Conservation (phyloP, 2,888 invertebrate genomes). For the Nemotelus pantherinus region DNA sequence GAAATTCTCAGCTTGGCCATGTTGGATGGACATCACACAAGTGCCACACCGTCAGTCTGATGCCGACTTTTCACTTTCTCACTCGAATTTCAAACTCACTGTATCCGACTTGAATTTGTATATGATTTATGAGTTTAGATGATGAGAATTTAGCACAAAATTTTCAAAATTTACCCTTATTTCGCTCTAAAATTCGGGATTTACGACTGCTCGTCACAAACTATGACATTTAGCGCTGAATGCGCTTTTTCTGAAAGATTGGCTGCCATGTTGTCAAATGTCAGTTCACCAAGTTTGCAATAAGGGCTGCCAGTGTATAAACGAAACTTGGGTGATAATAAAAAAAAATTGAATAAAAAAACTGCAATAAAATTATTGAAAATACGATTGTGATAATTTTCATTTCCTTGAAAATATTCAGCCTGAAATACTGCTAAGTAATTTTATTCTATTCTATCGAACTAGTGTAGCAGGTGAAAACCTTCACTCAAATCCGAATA, state of each 20-base stretch:
- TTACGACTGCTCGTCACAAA: slow-evolving; percentile 14
- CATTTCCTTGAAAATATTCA: too few species aligned
- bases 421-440: too few species aligned
- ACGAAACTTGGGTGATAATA: background rate
- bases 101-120: too few species aligned
- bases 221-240: slow-evolving; percentile 36
- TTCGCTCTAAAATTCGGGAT: slow-evolving; percentile 28
- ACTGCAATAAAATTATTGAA: background rate
- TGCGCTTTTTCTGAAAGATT: slow-evolving; percentile 39
- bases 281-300: background rate
- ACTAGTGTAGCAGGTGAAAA: too few species aligned
- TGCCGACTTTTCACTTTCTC: background rate
- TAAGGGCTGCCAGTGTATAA: background rate
- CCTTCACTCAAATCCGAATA: too few species aligned
- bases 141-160: background rate
- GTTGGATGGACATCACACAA: slow-evolving; percentile 22
- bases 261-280: slow-evolving; percentile 18
- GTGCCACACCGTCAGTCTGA: slow-evolving; percentile 44
- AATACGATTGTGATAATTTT: too few species aligned
- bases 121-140: background rate
- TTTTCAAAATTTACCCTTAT: slow-evolving; percentile 17
- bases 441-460: too few species aligned
- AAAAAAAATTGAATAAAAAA: background rate
- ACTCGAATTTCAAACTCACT: background rate
- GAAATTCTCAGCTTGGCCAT: slow-evolving; percentile 39